Conservation (phyloP, 2,113 vertebrate species). For the Synchiropus splendidus region DNA sequence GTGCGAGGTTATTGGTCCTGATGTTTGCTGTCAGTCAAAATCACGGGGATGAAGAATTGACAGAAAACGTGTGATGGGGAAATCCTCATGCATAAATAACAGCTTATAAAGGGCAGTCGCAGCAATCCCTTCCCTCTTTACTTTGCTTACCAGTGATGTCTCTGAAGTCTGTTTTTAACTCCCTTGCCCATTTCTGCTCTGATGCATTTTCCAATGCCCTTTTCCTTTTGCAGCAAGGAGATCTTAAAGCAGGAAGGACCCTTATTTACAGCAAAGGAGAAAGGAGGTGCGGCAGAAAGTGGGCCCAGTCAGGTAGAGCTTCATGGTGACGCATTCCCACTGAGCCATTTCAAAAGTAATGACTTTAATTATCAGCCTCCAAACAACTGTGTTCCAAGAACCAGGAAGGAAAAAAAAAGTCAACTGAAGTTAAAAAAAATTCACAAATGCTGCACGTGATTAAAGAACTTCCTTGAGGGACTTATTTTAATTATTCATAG, state of each 20-base stretch:
- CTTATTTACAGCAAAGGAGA: slow-evolving; percentile 13
- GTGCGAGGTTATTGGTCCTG: slow-evolving; percentile 43
- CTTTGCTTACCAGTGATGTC: background rate
- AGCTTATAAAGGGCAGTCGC: slow-evolving; percentile 49
- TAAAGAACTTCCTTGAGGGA: too few relatives aligned
- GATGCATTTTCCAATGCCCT: slow-evolving; percentile 9
- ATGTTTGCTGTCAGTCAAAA: slow-evolving; percentile 55
- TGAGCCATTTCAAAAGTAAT: slow-evolving; percentile 29
- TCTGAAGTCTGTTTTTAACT: slow-evolving; percentile 2
- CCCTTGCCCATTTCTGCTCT: slow-evolving; percentile 1
- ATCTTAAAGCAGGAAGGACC: background rate
- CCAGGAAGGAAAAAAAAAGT: slow-evolving; percentile 1
- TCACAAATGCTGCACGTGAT: too few relatives aligned
- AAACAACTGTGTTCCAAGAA: slow-evolving; percentile 7
- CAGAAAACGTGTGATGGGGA: slow-evolving; percentile 38
- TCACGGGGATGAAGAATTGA: slow-evolving; percentile 39
- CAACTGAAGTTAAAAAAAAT: too few relatives aligned
- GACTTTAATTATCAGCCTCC: slow-evolving; percentile 21
- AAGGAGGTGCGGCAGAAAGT: background rate
- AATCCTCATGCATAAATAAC: slow-evolving; percentile 62
- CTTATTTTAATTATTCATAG: too few relatives aligned
- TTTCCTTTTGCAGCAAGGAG: slow-evolving; percentile 1
- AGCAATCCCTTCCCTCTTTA: slow-evolving; percentile 8
- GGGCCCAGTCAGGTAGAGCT: slow-evolving; percentile 10
- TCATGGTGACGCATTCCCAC: slow-evolving; percentile 23